These are phyloP conservation scores for Malachius bipustulatus DNA, from an alignment of 2,888 invertebrate species.

Conservation along the genomic window DNA sequence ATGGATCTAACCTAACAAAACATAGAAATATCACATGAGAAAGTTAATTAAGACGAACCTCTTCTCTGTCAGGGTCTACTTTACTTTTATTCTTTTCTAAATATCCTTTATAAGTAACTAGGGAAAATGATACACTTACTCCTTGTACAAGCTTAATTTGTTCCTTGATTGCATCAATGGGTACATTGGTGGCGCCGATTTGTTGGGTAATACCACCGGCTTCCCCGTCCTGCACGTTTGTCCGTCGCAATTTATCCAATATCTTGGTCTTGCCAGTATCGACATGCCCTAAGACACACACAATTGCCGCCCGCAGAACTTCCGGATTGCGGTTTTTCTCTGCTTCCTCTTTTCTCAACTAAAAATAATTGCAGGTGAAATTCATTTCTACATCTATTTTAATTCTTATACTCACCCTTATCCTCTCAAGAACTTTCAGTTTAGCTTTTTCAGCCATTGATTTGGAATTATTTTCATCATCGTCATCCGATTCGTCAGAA, in stretches of 20 bases:
- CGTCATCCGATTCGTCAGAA: constrained; percentile 41
- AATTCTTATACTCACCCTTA: constrained; percentile 49
- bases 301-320: constrained; percentile 84
- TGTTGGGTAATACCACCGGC: constrained; percentile 99
- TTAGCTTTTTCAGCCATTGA: constrained; percentile 66
- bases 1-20: too few species aligned
- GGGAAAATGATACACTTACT: too few species aligned
- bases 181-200: constrained; percentile 99
- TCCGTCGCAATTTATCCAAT: constrained; percentile 83
- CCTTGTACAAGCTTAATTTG: constrained; percentile 89
- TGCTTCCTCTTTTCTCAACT: constrained; percentile 55
- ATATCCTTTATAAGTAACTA: too few species aligned
- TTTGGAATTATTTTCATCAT: constrained; percentile 53
- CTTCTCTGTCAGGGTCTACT: too few species aligned
- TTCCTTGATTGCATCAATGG: constrained; percentile 88
- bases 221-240: constrained; percentile 89
- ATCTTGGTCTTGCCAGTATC: constrained; percentile 99
- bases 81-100: too few species aligned
- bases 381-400: background rate
- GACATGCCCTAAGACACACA: constrained; percentile 97
- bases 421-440: constrained; percentile 59
- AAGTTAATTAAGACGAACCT: too few species aligned
- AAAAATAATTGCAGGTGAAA: constrained; percentile 20
- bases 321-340: constrained; percentile 55
- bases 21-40: too few species aligned